Evolutionary conservation across 2,888 invertebrate genomes (phyloP).

Genomic region (Hirtodrosophila cameraria): DNA sequence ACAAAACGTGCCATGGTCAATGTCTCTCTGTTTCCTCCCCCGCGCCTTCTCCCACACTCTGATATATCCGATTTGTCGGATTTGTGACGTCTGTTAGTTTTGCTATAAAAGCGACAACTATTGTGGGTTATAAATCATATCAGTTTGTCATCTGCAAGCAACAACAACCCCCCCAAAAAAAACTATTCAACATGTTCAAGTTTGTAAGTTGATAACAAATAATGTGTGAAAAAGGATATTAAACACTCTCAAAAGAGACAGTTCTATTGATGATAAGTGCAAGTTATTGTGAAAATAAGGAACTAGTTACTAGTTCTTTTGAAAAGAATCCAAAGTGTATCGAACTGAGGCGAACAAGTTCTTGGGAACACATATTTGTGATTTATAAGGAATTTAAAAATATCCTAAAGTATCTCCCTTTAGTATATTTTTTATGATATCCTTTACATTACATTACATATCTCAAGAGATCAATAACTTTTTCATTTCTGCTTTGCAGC

Average conservation of each 20-base stretch:
- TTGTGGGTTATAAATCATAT: constrained; percentile 54
- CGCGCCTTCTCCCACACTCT: background rate
- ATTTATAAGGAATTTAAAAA: background rate
- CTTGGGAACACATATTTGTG: background rate
- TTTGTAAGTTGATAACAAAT: constrained; percentile 72
- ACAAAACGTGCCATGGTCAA: constrained; percentile 62
- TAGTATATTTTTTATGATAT: too few species aligned
- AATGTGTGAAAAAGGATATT: background rate
- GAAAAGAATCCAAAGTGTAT: background rate
- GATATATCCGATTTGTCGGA: constrained; percentile 19
- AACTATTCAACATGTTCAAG: constrained; percentile 79
- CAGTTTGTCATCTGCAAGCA: constrained; percentile 66
- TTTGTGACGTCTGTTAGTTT: constrained; percentile 29
- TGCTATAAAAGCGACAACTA: constrained; percentile 66
- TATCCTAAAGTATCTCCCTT: too few species aligned
- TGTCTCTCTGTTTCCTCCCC: constrained; percentile 6
- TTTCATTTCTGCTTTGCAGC: background rate
- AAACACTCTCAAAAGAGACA: background rate
- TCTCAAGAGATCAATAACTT: background rate
- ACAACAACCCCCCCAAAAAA: constrained; percentile 37
- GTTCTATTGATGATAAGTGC: background rate
- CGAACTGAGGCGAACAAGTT: background rate
- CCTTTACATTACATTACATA: background rate
- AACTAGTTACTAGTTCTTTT: too few species aligned
- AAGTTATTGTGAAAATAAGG: background rate